Evolutionary conservation across 2,113 vertebrate genomes (phyloP), one percentile per base, ranked within the genome.

Genomic region (Calypte anna): DNA sequence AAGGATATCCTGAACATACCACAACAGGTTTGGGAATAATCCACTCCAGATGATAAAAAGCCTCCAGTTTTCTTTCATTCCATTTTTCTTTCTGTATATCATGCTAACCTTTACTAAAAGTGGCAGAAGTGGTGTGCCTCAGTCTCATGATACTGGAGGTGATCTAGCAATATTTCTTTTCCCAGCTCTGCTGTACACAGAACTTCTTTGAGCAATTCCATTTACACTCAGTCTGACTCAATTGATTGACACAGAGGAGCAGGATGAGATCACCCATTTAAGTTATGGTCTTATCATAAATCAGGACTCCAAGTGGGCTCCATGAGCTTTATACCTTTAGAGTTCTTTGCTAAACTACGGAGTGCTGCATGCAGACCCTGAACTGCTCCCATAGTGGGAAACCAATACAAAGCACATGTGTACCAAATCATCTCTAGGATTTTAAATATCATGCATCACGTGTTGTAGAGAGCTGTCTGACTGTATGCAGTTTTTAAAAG

Each of bases 341-440:
- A 10, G 9, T 11, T 38, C 68, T 50, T 64, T 14, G 43, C 33
- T 30, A 8, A 64, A 70, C 27, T n/a, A 5, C 7, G 12, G 21
- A 31, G 10, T 36, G 28, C n/a, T 0, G 0, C 3, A 3, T 25
- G 48, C 50, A 21, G 54, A 63, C n/a, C 30, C 55, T 58, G 0
- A 30, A 58, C 24, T 3, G 28, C 23, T 73, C 21, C 43, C 4
- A 0, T 8, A 6, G 43, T 15, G 38, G 50, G n/a, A 31, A 53
- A 24, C 22, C 15, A 17, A 7, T 48, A 12, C 9, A 61, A 50
- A 72, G 27, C 46, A 69, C 7, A 3, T 22, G 19, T 15, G 30
- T 50, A n/a, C 23, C 12, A 58, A 43, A 36, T 28, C 3, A 19
- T 46, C 24, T 43, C 21, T 46, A 19, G 40, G 40, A 17, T 58